A percentile compares a stretch with the other conserved stretches of the same genome.
Conservation (phyloP, 2,888 invertebrate genomes). For the Fragum fragum region DNA sequence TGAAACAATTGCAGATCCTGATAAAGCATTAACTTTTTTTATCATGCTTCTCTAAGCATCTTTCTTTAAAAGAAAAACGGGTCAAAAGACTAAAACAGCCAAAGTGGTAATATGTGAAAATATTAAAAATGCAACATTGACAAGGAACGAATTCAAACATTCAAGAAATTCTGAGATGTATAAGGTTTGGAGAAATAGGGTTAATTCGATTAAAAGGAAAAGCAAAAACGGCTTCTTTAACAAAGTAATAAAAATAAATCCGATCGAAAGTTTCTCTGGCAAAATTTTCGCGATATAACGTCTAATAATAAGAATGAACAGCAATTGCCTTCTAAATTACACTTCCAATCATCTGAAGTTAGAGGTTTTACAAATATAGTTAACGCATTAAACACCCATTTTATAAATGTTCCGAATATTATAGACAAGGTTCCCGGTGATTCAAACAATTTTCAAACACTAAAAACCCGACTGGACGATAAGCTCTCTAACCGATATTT, state of each 20-base stretch:
- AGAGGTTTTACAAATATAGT: neutral
- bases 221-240: neutral
- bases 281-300: neutral
- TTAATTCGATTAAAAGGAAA: neutral
- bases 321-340: neutral
- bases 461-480: neutral
- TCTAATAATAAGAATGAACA: neutral
- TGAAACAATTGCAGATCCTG: neutral
- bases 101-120: neutral
- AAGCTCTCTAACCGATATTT: neutral
- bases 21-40: neutral
- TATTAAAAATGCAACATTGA: neutral
- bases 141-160: neutral
- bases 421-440: neutral
- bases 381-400: neutral
- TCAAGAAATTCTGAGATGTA: neutral
- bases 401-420: neutral
- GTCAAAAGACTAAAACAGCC: neutral
- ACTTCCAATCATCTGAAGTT: neutral
- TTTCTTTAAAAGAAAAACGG: neutral
- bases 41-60: neutral
- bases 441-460: neutral
- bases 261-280: neutral
- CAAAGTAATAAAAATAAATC: neutral
- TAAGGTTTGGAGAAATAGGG: neutral